Conservation (phyloP, 1,140 invertebrate genomes). For the Philotrypesis tridentata region DNA sequence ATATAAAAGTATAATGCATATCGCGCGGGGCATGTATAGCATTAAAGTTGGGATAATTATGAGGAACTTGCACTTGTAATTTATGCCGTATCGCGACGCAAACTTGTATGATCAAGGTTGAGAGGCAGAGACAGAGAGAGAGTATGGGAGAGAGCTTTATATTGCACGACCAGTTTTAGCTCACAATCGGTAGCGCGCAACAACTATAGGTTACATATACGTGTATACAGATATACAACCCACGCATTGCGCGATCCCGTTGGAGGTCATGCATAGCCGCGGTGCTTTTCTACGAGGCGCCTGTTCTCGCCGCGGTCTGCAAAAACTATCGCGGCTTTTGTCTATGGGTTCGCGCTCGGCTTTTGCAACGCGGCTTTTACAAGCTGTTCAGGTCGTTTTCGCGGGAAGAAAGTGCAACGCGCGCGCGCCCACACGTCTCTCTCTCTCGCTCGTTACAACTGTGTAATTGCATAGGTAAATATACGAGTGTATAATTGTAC, state of each 20-base stretch:
- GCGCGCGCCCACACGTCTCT: too few species aligned
- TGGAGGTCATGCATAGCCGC: too few species aligned
- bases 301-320: neutral
- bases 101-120: neutral
- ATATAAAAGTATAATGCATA: neutral
- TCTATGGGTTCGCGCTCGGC: neutral
- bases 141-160: too few species aligned
- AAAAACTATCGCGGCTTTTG: neutral
- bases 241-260: neutral
- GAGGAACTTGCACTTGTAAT: neutral
- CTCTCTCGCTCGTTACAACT: neutral
- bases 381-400: neutral
- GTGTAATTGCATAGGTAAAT: neutral
- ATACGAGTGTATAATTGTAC: too few species aligned
- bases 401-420: neutral
- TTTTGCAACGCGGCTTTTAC: neutral
- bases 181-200: neutral
- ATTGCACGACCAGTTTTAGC: neutral
- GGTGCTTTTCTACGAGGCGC: neutral
- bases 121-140: too few species aligned
- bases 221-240: too few species aligned
- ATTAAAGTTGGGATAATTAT: neutral
- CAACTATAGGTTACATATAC: neutral
- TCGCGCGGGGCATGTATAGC: too few species aligned
- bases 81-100: neutral